Percentiles rank a stretch among this genome's conserved stretches.
These are phyloP conservation scores for Apamea sordens DNA, from an alignment of 2,888 invertebrate species.

Conservation along the genomic window DNA sequence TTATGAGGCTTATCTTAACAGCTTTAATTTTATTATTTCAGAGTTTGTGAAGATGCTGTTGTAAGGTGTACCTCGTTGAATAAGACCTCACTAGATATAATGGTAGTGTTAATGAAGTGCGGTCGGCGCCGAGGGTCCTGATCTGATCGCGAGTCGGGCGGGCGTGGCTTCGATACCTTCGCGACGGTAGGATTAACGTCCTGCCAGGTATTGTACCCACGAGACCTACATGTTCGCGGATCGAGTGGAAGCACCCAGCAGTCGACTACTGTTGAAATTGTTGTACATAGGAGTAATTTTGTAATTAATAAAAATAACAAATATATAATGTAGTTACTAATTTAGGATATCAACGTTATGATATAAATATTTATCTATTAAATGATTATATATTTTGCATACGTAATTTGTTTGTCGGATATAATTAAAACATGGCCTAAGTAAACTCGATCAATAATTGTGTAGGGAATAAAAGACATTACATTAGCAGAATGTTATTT, in stretches of 20 bases:
- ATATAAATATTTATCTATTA: slow-evolving; percentile 42
- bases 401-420: slow-evolving; percentile 44
- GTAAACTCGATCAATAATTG: slow-evolving; percentile 40
- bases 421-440: slow-evolving; percentile 45
- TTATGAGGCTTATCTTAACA: neutral
- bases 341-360: slow-evolving; percentile 66
- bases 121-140: slow-evolving; percentile 45
- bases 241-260: slow-evolving; percentile 38
- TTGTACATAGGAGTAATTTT: slow-evolving; percentile 74
- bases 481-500: slow-evolving; percentile 25
- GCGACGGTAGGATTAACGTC: neutral
- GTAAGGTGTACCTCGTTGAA: slow-evolving; percentile 80
- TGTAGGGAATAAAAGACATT: slow-evolving; percentile 62
- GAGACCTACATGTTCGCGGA: slow-evolving; percentile 14
- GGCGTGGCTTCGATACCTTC: slow-evolving; percentile 15
- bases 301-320: slow-evolving; percentile 71
- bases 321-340: slow-evolving; percentile 70
- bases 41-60: slow-evolving; percentile 91
- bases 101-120: slow-evolving; percentile 65
- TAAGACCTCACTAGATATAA: slow-evolving; percentile 83
- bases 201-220: slow-evolving; percentile 15
- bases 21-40: slow-evolving; percentile 78
- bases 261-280: slow-evolving; percentile 59
- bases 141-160: slow-evolving; percentile 36
- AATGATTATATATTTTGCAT: slow-evolving; percentile 65